Evolutionary conservation across 2,888 invertebrate genomes (phyloP).

Genomic region (Apamea sordens): DNA sequence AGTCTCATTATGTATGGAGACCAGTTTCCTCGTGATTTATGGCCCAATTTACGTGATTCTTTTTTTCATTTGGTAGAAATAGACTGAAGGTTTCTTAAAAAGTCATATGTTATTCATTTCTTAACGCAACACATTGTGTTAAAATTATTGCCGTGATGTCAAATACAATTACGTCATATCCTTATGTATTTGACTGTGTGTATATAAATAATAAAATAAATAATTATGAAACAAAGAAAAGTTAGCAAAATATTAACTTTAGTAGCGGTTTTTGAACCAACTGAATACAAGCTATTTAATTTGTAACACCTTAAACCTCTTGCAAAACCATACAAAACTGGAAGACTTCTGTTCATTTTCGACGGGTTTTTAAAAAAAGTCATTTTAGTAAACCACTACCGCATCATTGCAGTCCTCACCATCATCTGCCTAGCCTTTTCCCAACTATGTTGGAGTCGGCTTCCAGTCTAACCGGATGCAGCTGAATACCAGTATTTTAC

Average conservation of each 20-base stretch:
- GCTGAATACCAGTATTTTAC: too few relatives aligned
- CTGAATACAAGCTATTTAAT: too few relatives aligned
- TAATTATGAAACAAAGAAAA: too few relatives aligned
- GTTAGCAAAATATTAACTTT: too few relatives aligned
- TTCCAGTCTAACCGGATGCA: too few relatives aligned
- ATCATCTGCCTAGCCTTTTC: too few relatives aligned
- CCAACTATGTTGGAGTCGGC: too few relatives aligned
- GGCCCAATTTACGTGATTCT: neutral
- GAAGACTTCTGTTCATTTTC: neutral
- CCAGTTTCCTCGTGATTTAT: neutral
- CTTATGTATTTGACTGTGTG: too few relatives aligned
- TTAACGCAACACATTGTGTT: neutral
- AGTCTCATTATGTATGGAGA: neutral
- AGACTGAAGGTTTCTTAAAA: neutral
- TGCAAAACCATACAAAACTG: neutral
- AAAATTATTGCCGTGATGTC: neutral
- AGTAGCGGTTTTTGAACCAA: too few relatives aligned
- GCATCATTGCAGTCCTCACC: neutral
- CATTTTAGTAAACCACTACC: neutral
- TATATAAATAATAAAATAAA: too few relatives aligned
- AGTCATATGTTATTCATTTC: neutral
- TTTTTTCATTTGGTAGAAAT: neutral
- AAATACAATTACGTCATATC: neutral
- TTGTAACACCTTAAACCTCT: too few relatives aligned
- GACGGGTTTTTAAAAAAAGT: neutral